Evolutionary conservation across 2,797 vertebrate genomes (phyloP), one percentile per base, ranked within the genome.

Genomic region (Momotus momota): DNA sequence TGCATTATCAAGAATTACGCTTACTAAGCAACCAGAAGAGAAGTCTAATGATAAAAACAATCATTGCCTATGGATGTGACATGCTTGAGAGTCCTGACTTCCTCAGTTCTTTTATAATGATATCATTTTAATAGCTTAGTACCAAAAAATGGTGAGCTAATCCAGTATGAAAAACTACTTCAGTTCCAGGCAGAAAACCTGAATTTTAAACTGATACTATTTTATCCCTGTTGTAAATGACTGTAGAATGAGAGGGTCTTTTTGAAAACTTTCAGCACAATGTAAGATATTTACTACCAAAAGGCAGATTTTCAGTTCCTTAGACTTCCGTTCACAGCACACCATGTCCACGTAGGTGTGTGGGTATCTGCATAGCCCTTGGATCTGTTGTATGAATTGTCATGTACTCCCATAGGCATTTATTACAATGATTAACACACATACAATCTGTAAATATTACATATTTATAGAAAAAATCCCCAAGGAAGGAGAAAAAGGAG

Each of bases 1-100:
- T 87, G 60, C 17, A 80, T 86, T 88, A 64, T 73, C 33, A 38
- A 75, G 31, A 86, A 29, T 80, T 81, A 14, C 16, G 18, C 5
- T 81, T 91, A 40, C 18, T 66, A 66, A 88, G 43, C 43, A 80
- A 38, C 21, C 43, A 48, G 29, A 89, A 80, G 41, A 73, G 66
- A 88, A 62, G 22, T 35, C n/a, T 67, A 29, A 27, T 55, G 19
- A 40, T 78, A 79, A 41, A 81, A 94, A 85, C 12, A 66, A 29
- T 31, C 19, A 7, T 58, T 86, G 27, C 4, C 12, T 5, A 5
- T 64, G 27, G 45, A 60, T 73, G 31, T 40, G 27, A 31, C 17
- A 15, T 58, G 22, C 71, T 93, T 91, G 43, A 66, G 61, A 75
- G 23, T 71, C 51, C 15, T 18, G 12, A 67, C 19, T 84, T 73